Conservation (phyloP, 2,888 invertebrate species). For the Coelopa pilipes region DNA sequence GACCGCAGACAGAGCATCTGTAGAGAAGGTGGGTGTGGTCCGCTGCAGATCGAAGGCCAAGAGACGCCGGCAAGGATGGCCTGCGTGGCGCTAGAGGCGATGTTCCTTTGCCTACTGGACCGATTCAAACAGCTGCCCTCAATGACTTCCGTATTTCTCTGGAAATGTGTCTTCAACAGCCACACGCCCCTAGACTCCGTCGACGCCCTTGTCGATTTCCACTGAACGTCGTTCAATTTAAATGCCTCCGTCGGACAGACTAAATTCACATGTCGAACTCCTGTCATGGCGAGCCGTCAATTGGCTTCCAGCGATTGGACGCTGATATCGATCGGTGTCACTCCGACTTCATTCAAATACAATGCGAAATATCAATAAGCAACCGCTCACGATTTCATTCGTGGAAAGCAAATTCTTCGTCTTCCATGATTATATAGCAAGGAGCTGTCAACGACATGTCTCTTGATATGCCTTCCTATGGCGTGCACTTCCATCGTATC, state of each 20-base stretch:
- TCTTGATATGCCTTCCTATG: neutral
- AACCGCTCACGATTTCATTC: neutral
- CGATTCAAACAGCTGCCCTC: neutral
- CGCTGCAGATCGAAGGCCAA: neutral
- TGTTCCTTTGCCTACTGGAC: neutral
- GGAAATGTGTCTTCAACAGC: neutral
- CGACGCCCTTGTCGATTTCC: no score
- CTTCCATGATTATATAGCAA: neutral
- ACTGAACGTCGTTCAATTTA: no score
- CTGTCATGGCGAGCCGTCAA: neutral
- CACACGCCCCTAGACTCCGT: no score
- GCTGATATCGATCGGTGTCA: constrained; percentile 17
- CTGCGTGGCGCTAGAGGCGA: neutral
- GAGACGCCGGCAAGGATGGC: no score
- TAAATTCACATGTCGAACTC: constrained; percentile 7
- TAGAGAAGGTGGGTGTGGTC: neutral
- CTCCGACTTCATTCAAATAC: neutral
- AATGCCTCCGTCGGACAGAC: neutral
- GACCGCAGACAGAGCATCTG: no score
- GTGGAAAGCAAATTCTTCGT: neutral
- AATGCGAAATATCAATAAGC: neutral
- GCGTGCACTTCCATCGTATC: no score
- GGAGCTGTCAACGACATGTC: neutral
- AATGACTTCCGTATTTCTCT: neutral
- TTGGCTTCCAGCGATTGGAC: neutral